These are phyloP conservation scores for Aphelocoma californica DNA, from an alignment of 2,797 vertebrate species.

Conservation along the genomic window DNA sequence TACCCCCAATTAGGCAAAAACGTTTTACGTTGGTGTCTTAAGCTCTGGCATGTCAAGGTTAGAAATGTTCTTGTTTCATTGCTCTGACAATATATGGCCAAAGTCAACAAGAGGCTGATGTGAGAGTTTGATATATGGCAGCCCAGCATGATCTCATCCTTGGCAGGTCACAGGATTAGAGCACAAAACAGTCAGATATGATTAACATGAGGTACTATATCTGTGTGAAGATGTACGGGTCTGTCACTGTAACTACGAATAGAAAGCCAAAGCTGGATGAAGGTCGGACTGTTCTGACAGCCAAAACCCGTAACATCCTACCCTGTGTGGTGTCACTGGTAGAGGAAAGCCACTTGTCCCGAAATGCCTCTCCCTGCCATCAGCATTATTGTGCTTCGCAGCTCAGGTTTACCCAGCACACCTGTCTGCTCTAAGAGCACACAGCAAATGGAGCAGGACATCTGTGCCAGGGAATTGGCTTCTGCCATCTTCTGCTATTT, in stretches of 20 bases:
- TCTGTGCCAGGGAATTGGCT: constrained; percentile 37
- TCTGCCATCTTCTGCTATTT: constrained; percentile 45
- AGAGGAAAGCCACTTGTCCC: neutral
- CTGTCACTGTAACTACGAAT: neutral
- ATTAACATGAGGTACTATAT: neutral
- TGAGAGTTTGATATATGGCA: neutral
- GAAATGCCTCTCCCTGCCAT: neutral
- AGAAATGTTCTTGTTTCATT: neutral
- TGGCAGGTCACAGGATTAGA: neutral
- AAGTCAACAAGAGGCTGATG: constrained; percentile 1
- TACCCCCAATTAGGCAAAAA: neutral
- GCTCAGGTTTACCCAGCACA: neutral
- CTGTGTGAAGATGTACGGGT: neutral
- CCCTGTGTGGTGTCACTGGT: neutral
- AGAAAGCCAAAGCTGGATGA: neutral
- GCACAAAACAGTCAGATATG: neutral
- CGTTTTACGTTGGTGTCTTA: neutral
- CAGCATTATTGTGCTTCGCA: accelerated
- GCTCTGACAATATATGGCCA: neutral
- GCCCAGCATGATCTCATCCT: constrained; percentile 5
- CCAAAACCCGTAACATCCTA: neutral
- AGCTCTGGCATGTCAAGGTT: neutral
- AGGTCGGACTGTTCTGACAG: neutral
- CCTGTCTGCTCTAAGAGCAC: neutral
- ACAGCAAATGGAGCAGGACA: constrained; percentile 5